phyloP scores from a whole-genome alignment of 2,797 vertebrate species.

The Anabacerthia variegaticeps region DNA sequence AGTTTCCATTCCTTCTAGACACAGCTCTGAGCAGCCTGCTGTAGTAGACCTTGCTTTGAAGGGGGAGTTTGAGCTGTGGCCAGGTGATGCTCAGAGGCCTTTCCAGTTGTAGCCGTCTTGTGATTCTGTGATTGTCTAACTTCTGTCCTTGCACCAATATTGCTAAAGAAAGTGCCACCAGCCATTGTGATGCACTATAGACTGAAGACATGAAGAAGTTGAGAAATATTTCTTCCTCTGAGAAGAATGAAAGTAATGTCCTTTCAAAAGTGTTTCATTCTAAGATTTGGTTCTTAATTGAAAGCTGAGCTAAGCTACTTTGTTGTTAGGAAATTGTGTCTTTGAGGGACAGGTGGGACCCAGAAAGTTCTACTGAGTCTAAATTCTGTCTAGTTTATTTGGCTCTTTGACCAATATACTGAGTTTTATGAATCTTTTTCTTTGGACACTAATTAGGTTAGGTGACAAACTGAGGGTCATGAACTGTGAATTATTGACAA shows the following conservation, averaged over 20 bases:
- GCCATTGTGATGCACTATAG: neutral
- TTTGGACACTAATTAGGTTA: neutral
- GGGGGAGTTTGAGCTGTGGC: neutral
- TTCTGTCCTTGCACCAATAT: neutral
- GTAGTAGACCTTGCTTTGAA: neutral
- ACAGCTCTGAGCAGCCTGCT: neutral
- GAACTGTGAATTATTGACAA: neutral
- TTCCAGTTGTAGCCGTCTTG: neutral
- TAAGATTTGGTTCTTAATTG: neutral
- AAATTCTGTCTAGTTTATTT: neutral
- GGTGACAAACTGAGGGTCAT: neutral
- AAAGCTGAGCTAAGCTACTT: neutral
- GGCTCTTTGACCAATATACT: neutral
- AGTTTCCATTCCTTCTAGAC: neutral
- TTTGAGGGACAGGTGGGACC: neutral
- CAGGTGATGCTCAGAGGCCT: neutral
- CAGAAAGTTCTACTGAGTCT: neutral
- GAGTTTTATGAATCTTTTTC: neutral
- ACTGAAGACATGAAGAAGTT: neutral
- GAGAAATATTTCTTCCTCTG: neutral
- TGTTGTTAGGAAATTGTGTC: neutral
- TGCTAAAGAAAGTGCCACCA: neutral
- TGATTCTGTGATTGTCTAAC: neutral
- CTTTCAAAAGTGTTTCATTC: neutral
- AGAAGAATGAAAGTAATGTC: neutral